Evolutionary conservation across 2,888 invertebrate species (phyloP).

Genomic region (Fragum fragum): DNA sequence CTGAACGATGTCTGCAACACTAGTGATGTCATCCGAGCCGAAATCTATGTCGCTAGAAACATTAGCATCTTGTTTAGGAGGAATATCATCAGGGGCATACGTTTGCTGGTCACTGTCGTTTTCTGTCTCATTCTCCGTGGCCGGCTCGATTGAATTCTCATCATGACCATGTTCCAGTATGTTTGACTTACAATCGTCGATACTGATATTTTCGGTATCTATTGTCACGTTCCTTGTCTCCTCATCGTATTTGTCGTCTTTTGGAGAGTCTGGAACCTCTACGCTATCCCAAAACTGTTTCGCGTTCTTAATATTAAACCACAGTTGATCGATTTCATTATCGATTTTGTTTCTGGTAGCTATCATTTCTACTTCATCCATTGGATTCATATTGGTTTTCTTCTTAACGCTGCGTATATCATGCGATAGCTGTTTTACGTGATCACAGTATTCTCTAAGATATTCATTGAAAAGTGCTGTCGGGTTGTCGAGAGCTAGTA

Average conservation of each 20-base stretch:
- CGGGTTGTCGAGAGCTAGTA: slow-evolving; percentile 62
- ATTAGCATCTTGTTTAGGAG: background rate
- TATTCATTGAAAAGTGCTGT: slow-evolving; percentile 61
- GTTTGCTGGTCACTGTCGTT: too few relatives aligned
- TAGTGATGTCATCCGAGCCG: background rate
- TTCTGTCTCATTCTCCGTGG: too few relatives aligned
- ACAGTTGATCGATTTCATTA: background rate
- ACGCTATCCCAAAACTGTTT: background rate
- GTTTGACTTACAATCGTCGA: too few relatives aligned
- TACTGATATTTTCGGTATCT: too few relatives aligned
- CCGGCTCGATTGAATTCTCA: too few relatives aligned
- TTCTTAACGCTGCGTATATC: background rate
- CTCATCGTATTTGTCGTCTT: background rate
- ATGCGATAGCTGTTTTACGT: slow-evolving; percentile 17
- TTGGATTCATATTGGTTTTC: background rate
- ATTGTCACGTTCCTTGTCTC: too few relatives aligned
- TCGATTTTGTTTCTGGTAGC: background rate
- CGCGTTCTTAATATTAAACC: background rate
- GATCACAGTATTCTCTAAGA: slow-evolving; percentile 57
- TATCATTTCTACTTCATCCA: background rate
- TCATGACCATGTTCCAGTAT: too few relatives aligned
- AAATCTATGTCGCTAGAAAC: background rate
- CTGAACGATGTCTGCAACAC: background rate
- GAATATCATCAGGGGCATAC: too few relatives aligned
- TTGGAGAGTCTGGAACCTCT: background rate